Conservation (phyloP, 2,888 invertebrate genomes). For the Chirona hameri region DNA sequence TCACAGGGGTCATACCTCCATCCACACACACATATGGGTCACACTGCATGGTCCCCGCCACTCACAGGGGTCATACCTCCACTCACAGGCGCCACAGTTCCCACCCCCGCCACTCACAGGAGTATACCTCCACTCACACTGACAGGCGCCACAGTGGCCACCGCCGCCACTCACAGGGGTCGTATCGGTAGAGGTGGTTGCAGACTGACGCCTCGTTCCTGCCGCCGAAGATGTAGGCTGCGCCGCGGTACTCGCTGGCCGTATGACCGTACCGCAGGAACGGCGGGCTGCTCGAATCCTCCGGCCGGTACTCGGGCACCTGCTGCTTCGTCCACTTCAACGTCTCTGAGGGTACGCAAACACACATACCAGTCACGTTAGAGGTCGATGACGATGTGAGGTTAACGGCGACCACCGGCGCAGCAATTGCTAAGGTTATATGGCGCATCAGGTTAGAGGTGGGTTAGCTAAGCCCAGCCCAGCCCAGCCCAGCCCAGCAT, state of each 20-base stretch:
- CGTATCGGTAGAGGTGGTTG: slow-evolving; percentile 74
- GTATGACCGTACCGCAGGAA: slow-evolving; percentile 90
- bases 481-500: too few relatives aligned
- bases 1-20: too few relatives aligned
- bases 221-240: slow-evolving; percentile 88
- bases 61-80: not conserved
- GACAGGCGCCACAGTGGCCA: not conserved
- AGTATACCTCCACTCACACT: not conserved
- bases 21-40: too few relatives aligned
- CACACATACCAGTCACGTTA: not conserved
- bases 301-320: slow-evolving; percentile 41
- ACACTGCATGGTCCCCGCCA: too few relatives aligned
- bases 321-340: slow-evolving; percentile 2
- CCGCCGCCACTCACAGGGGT: slow-evolving; percentile 55
- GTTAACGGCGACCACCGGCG: too few relatives aligned
- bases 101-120: not conserved
- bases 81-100: not conserved
- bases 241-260: slow-evolving; percentile 69
- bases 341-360: not conserved
- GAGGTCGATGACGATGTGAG: not conserved
- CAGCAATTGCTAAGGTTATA: too few relatives aligned
- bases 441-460: too few relatives aligned
- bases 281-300: slow-evolving; percentile 56
- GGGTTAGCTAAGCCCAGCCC: too few relatives aligned
- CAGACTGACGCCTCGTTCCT: slow-evolving; percentile 80